These are phyloP conservation scores for Candoia aspera DNA, from an alignment of 2,113 vertebrate genomes.

Conservation along the genomic window DNA sequence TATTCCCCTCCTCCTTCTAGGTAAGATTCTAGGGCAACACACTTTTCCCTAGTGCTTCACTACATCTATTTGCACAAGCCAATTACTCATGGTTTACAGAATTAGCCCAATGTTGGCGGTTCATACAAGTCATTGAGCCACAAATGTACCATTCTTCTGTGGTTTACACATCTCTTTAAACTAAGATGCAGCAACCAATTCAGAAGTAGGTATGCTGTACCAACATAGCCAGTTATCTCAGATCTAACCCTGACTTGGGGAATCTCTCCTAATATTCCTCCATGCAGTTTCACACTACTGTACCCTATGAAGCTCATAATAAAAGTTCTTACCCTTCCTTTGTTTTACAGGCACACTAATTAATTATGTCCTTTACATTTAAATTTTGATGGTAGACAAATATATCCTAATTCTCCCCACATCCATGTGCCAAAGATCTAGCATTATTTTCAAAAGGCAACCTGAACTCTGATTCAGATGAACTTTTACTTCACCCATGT, in stretches of 20 bases:
- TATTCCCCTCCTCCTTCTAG: not conserved
- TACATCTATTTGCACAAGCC: not conserved
- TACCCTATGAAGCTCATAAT: too few species aligned
- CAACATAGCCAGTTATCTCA: not conserved
- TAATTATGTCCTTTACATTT: too few species aligned
- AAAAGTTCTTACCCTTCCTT: too few species aligned
- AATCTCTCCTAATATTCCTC: not conserved
- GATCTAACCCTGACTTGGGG: not conserved
- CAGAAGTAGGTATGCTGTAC: not conserved
- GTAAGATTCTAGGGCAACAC: not conserved
- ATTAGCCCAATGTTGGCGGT: not conserved
- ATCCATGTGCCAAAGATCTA: too few species aligned
- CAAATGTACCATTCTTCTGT: not conserved
- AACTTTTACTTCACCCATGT: too few species aligned
- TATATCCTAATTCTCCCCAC: too few species aligned
- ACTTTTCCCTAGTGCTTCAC: not conserved
- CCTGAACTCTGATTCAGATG: too few species aligned
- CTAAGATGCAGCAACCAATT: not conserved
- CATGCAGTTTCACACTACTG: too few species aligned
- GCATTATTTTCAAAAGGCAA: too few species aligned
- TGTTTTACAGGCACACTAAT: too few species aligned
- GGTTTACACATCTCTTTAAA: not conserved
- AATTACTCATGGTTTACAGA: not conserved
- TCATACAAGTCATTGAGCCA: not conserved
- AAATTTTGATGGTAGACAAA: too few species aligned